Percentiles rank a stretch among this genome's conserved stretches.
These are phyloP conservation scores for Elmis aenea DNA, from an alignment of 2,888 invertebrate genomes.

Conservation along the genomic window DNA sequence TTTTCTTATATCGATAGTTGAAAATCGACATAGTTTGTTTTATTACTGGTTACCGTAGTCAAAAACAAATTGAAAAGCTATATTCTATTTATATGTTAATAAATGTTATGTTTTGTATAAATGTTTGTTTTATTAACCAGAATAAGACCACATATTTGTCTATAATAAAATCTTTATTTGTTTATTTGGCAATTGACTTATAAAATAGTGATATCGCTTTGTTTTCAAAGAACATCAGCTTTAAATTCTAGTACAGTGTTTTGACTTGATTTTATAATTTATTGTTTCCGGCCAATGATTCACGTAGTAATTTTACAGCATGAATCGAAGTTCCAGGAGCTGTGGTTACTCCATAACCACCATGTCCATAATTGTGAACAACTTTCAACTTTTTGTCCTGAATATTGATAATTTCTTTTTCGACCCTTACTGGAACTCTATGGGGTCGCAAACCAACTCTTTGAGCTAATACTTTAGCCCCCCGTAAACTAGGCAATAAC, in stretches of 20 bases:
- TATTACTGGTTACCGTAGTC: not conserved
- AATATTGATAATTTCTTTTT: constrained; percentile 51
- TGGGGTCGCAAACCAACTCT: constrained; percentile 82
- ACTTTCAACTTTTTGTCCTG: constrained; percentile 55
- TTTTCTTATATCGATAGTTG: too few relatives aligned
- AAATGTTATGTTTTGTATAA: constrained; percentile 14
- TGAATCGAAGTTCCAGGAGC: constrained; percentile 82
- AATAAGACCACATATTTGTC: too few relatives aligned
- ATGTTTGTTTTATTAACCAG: too few relatives aligned
- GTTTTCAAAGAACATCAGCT: too few relatives aligned
- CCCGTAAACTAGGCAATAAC: constrained; percentile 65
- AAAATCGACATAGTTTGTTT: too few relatives aligned
- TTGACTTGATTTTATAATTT: constrained; percentile 36
- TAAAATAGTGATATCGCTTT: too few relatives aligned
- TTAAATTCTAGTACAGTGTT: too few relatives aligned
- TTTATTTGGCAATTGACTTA: too few relatives aligned
- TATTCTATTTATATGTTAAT: constrained; percentile 17
- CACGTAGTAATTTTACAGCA: constrained; percentile 64
- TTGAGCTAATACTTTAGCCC: constrained; percentile 56
- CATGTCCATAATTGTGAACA: constrained; percentile 93
- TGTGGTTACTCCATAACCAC: constrained; percentile 86
- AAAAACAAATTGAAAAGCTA: constrained; percentile 14
- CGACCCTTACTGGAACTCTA: constrained; percentile 67
- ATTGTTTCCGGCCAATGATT: constrained; percentile 46
- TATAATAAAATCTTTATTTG: too few relatives aligned